These are phyloP conservation scores for Ophioninae sp. DNA, from an alignment of 2,888 invertebrate genomes.

Conservation along the genomic window DNA sequence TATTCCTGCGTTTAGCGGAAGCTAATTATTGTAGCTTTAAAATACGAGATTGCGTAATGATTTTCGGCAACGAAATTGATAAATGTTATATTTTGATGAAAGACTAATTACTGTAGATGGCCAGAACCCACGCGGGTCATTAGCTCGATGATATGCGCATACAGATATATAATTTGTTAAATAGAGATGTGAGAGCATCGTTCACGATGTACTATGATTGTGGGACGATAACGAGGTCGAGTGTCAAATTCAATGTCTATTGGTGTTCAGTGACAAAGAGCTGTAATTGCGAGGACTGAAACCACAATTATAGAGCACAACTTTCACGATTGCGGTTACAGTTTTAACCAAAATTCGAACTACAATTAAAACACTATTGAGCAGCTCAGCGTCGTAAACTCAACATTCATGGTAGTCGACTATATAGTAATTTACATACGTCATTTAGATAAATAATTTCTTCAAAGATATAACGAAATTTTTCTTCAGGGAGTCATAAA, in stretches of 20 bases:
- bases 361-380: background rate
- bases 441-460: too few species aligned
- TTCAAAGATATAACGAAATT: too few species aligned
- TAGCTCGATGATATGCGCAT: background rate
- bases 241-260: background rate
- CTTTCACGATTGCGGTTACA: background rate
- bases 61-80: background rate
- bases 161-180: background rate
- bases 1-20: background rate
- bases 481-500: too few species aligned
- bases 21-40: background rate
- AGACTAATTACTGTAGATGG: background rate
- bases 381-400: background rate
- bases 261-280: background rate
- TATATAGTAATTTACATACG: too few species aligned
- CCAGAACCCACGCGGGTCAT: background rate
- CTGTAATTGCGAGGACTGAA: background rate
- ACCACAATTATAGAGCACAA: background rate
- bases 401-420: too few species aligned
- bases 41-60: background rate
- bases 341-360: background rate
- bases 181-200: background rate
- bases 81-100: background rate
- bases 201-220: background rate
- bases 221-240: slow-evolving; percentile 12